A percentile compares a stretch with the other conserved stretches of the same genome.
Conservation (phyloP, 2,113 vertebrate genomes). For the Salvator merianae region DNA sequence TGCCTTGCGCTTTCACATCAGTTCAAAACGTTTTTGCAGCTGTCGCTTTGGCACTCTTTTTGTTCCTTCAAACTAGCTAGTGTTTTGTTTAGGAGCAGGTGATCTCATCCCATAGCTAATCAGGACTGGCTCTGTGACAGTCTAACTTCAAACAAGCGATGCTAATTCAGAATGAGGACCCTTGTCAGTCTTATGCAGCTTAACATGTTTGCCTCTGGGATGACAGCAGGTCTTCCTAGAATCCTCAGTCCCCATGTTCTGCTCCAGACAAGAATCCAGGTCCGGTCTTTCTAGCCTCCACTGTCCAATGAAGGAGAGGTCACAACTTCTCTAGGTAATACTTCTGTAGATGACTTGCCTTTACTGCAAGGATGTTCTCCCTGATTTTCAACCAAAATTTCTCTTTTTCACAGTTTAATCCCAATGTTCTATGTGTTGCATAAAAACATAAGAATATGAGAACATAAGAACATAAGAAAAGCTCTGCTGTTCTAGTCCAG, state of each 20-base stretch:
- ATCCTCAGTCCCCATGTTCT: not conserved
- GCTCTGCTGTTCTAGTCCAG: too few relatives aligned
- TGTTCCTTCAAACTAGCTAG: not conserved
- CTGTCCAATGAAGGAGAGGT: too few relatives aligned
- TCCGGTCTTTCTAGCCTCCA: too few relatives aligned
- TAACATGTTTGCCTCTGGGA: not conserved
- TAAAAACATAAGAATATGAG: too few relatives aligned
- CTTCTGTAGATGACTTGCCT: too few relatives aligned
- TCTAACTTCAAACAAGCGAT: not conserved
- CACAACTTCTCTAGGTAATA: too few relatives aligned
- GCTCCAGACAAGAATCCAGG: too few relatives aligned
- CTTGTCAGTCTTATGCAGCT: not conserved
- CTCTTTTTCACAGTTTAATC: too few relatives aligned
- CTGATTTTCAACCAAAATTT: too few relatives aligned
- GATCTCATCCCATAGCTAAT: not conserved
- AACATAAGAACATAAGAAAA: too few relatives aligned
- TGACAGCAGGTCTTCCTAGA: not conserved
- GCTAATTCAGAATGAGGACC: not conserved
- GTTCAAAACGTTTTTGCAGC: not conserved
- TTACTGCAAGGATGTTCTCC: too few relatives aligned
- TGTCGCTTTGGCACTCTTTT: not conserved
- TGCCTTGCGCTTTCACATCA: not conserved
- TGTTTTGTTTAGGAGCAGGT: not conserved
- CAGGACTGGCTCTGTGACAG: not conserved
- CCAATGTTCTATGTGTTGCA: too few relatives aligned